Evolutionary conservation across 2,113 vertebrate species (phyloP).

Genomic region (Serinus canaria): DNA sequence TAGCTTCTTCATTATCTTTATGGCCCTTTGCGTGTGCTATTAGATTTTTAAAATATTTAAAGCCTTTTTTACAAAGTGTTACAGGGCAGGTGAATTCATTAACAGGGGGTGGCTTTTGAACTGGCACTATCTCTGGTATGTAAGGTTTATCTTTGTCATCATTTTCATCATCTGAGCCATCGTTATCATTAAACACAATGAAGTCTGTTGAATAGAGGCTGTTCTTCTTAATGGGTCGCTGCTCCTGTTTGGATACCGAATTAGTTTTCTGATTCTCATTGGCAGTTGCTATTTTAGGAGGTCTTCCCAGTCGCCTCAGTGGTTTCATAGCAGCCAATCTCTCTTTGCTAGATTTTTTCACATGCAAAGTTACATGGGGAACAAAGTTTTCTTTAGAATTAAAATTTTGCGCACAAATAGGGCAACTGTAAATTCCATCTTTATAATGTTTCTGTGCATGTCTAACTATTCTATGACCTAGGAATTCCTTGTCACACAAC

Average conservation of each 20-base stretch:
- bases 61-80: constrained; percentile 87
- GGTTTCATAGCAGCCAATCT: constrained; percentile 91
- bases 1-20: constrained; percentile 90
- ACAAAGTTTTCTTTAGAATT: constrained; percentile 90
- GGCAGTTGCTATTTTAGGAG: constrained; percentile 76
- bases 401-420: constrained; percentile 93
- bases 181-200: constrained; percentile 74
- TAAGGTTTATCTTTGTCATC: constrained; percentile 80
- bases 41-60: constrained; percentile 95
- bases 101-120: constrained; percentile 62
- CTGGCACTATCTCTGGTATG: constrained; percentile 64
- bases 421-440: constrained; percentile 89
- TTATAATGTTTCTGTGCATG: constrained; percentile 94
- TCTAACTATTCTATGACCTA: constrained; percentile 93
- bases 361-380: constrained; percentile 92
- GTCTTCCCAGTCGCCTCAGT: constrained; percentile 80
- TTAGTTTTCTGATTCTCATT: constrained; percentile 76
- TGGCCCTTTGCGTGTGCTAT: constrained; percentile 91
- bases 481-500: constrained; percentile 95
- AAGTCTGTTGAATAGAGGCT: constrained; percentile 79
- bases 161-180: constrained; percentile 76
- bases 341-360: constrained; percentile 96
- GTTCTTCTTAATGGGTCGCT: constrained; percentile 82
- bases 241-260: constrained; percentile 76
- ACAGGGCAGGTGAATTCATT: constrained; percentile 92